Evolutionary conservation across 2,797 vertebrate species (phyloP), one percentile per base, ranked within the genome.

Genomic region (Triplophysa yarkandensis): DNA sequence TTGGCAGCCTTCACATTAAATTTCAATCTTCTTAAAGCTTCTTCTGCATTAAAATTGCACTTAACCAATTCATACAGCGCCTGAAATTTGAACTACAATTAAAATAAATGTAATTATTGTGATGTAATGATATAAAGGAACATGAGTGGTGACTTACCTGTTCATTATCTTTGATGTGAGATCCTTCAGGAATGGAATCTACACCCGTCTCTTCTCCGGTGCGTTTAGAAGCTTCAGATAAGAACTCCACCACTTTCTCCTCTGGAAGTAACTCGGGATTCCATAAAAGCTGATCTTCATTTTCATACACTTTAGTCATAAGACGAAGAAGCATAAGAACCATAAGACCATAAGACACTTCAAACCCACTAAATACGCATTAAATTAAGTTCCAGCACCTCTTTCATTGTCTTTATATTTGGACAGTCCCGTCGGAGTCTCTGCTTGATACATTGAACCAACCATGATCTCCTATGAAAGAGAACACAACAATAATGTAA

Each of bases 391-490:
- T 73, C 25, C 54, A 66, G 90, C 84, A 98, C 98, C 96, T 93
- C 91, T 98, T 83, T 99, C 96, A 68, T 97, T 96, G 74, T 98
- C 96, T 88, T 89, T 95, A 86, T 99, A 99, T 89, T 93, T 94
- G 89, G 92, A 94, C 61, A 96, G 83, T 25, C 95, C 97, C 77
- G 85, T 82, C 61, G 97, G 98, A 54, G 96, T 98, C 90, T 99
- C 98, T 81, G 96, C 98, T 90, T 99, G 98, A 88, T 96, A 98
- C 95, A 99, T 97, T 2, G 98, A 98, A 7, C 98, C 98, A 85
- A 99, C 98, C 95, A 98, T 99, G 80, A 99, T 98, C 86, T 99
- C 98, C 98, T 99, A 88, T 48, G 3, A 68, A 75, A 19, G 30
- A 60, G 21, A 58, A 4, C 36, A 67, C 5, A 13, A 11, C 25